Base-by-base conservation (phyloP, 2,797 vertebrate genomes). In the Oreortyx pictus region DNA sequence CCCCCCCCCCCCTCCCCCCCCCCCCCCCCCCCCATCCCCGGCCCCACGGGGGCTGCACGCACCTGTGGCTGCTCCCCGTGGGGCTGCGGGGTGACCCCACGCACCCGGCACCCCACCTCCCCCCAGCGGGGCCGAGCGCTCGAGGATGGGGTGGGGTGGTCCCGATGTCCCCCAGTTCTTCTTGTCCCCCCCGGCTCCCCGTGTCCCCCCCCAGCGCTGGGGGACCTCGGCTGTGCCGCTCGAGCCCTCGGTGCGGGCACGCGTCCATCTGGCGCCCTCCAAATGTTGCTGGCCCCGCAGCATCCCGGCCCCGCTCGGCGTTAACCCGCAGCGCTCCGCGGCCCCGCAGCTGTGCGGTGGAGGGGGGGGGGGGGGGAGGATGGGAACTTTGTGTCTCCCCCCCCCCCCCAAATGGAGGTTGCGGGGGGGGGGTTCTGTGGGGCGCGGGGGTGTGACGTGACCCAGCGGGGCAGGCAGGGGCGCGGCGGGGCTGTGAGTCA, bases 221-320 rank as follows among this genome's bases (percentile, higher is more conserved):
- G 94, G 91, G 82, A 92, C 87, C 1, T 4, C 31, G 94, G 78
- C 92, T 81, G 91, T 64, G 85, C 83, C 83, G 92, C 83, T 77
- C 78, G 75, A 94, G 94, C 86, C 88, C 73, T 95, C 92, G 88
- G 83, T 83, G 62, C 3, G 92, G 96, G 96, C 96, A 92, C 67
- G 73, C 18, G 70, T 92, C 96, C 96, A 96, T 94, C 94, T 94
- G 94, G 95, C 93, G 50, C 92, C 94, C 92, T 82, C 86, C 94
- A 94, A 96, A 96, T 90, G 92, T 94, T 95, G 57, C 92, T 81
- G 92, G 92, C 93, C 91, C 73, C 94, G 84, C 94, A 93, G 93
- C 89, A 95, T 94, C 95, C 91, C 80, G 59, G 93, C 91, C 83
- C 79, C 25, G 88, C 85, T 86, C 6, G 54, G 59, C 52, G 57